Conservation (phyloP, 2,888 invertebrate genomes). For the Lottia gigantea region DNA sequence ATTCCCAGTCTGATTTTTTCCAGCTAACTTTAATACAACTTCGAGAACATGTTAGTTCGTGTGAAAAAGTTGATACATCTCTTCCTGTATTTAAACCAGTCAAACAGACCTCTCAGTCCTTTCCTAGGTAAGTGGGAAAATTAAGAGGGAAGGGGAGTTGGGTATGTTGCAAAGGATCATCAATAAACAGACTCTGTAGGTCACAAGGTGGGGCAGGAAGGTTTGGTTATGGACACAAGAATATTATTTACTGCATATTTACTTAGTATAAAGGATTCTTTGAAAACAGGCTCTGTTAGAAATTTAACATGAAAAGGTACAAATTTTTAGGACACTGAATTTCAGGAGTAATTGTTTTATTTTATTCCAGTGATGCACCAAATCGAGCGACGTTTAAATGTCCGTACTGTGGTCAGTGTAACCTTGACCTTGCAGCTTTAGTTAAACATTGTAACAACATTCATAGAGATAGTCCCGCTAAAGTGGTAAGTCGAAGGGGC, state of each 20-base stretch:
- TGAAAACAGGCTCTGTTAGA: too few species aligned
- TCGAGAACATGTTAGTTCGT: constrained; percentile 31
- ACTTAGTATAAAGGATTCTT: too few species aligned
- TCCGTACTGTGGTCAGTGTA: constrained; percentile 56
- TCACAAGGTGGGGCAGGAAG: too few species aligned
- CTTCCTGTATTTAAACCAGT: constrained; percentile 50
- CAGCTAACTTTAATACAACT: constrained; percentile 36
- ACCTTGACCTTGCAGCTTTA: constrained; percentile 51
- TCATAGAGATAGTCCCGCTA: constrained; percentile 39
- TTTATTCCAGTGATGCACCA: constrained; percentile 43
- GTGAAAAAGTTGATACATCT: constrained; percentile 25
- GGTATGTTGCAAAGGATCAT: too few species aligned
- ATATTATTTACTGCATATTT: too few species aligned
- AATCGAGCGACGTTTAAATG: constrained; percentile 64
- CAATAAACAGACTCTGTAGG: too few species aligned
- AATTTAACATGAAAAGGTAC: too few species aligned
- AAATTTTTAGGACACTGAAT: too few species aligned
- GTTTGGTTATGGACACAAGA: too few species aligned
- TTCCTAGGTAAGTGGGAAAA: constrained; percentile 45
- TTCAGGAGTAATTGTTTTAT: too few species aligned
- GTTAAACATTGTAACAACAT: constrained; percentile 56
- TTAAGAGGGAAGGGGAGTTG: too few species aligned
- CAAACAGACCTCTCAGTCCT: constrained; percentile 47
- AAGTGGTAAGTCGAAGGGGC: constrained; percentile 48
- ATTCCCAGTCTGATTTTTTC: too few species aligned